phyloP scores from a whole-genome alignment of 1,140 invertebrate species.

The Parapsyche elsis region DNA sequence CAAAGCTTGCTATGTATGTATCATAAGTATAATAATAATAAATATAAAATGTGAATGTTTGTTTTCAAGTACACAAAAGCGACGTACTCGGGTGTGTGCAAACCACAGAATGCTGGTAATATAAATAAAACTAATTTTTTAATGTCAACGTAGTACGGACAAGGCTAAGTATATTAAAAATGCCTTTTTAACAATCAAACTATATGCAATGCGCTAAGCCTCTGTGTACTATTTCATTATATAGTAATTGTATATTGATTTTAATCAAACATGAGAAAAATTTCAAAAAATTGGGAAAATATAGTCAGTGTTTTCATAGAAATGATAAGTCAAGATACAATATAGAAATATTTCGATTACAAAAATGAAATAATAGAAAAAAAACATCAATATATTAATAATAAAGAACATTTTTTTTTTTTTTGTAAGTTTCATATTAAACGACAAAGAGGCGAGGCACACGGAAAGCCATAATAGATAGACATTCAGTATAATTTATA shows the following conservation, averaged over 20 bases:
- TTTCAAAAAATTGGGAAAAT: not conserved
- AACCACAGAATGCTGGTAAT: slow-evolving; percentile 34
- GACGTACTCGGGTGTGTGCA: not conserved
- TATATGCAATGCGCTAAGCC: slow-evolving; percentile 25
- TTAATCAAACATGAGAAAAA: not conserved
- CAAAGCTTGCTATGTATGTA: slow-evolving; percentile 32
- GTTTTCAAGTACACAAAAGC: not conserved
- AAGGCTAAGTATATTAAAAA: not conserved
- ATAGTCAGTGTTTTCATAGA: not conserved
- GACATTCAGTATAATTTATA: slow-evolving; percentile 50
- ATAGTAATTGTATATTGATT: not conserved
- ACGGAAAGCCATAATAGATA: slow-evolving; percentile 54
- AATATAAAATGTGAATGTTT: not conserved
- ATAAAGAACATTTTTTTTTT: not conserved
- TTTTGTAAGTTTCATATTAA: slow-evolving; percentile 17
- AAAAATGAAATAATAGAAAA: not conserved
- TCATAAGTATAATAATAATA: not conserved
- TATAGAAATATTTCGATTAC: not conserved
- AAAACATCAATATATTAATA: slow-evolving; percentile 25
- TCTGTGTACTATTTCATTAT: not conserved
- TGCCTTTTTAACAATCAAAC: not conserved
- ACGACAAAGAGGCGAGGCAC: slow-evolving; percentile 48
- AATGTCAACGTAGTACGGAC: not conserved
- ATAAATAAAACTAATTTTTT: not conserved
- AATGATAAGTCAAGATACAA: too few species aligned